Base-by-base conservation (phyloP, 1,140 invertebrate species). In the Meteorus sp. region DNA sequence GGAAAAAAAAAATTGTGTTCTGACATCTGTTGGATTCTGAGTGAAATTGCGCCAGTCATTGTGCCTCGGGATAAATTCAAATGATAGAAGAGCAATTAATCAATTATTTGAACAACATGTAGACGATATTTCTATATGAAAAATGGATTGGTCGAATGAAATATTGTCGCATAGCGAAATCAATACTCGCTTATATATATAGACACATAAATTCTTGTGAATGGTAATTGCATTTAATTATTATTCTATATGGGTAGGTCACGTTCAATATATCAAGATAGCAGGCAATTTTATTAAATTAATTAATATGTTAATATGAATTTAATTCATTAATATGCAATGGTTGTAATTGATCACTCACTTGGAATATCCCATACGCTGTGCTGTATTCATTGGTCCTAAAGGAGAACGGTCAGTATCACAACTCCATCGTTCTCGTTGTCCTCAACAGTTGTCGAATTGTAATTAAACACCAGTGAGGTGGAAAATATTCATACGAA, bases 351-450 rank as follows among this genome's bases (percentile, higher is more conserved):
- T 9, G n/a, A 7, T 19, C 67, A 77, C 75, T 76, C 72, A 77
- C 75, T 77, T 77, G 75, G 73, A 75, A 72, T 76, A 76, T 73
- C 66, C 74, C 72, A 69, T 75, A 71, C 69, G 70, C 75, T 75
- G 75, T 75, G 67, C 73, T 69, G 69, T 75, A 69, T 74, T 73
- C 73, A 75, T 76, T 75, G 72, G 71, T 73, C 68, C 67, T 63
- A 66, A 67, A 68, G 56, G 59, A 59, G 57, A 64, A 66, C 48
- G 15, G 64, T 69, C 67, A 64, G 68, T 65, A 69, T 71, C 69
- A 70, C 72, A 64, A 69, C 35, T 13, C 15, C 35, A 39, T 39
- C 65, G 63, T 64, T 66, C 62, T 64, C 61, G 48, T 53, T 23
- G 20, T 44, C 15, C 19, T 3, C 7, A 43, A 17, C 17, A 39